phyloP scores from a whole-genome alignment of 2,797 vertebrate genomes.

The Malurus leucopterus region DNA sequence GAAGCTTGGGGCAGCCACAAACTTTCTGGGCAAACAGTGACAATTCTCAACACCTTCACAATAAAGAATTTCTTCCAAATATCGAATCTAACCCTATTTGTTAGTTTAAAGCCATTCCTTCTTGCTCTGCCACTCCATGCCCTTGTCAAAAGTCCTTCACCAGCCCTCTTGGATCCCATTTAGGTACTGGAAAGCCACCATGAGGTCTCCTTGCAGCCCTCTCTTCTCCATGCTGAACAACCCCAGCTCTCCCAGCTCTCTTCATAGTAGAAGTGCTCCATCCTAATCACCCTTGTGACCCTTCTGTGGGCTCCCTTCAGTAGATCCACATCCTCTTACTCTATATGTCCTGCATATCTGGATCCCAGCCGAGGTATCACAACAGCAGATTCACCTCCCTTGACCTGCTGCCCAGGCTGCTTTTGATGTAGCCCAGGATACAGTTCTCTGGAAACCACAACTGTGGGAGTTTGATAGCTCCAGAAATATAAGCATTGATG shows the following conservation, averaged over 20 bases:
- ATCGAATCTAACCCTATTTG: neutral
- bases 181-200: too few relatives aligned
- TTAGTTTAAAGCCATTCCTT: neutral
- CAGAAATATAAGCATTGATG: neutral
- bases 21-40: neutral
- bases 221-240: neutral
- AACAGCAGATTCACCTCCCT: neutral
- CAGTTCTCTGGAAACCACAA: neutral
- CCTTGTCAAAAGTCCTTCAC: neutral
- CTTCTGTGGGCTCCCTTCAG: neutral
- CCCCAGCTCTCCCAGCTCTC: neutral
- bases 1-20: neutral
- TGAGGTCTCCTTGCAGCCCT: neutral
- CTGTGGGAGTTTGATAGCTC: neutral
- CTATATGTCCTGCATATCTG: neutral
- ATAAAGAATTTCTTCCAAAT: neutral
- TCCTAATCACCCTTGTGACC: too few relatives aligned
- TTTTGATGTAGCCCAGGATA: neutral
- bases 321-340: neutral
- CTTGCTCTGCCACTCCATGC: neutral
- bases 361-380: neutral
- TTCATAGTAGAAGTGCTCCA: neutral
- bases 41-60: neutral
- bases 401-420: neutral
- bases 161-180: accelerated